These are phyloP conservation scores for Gracilinanus agilis DNA, from an alignment of 2,113 vertebrate genomes.

Conservation along the genomic window DNA sequence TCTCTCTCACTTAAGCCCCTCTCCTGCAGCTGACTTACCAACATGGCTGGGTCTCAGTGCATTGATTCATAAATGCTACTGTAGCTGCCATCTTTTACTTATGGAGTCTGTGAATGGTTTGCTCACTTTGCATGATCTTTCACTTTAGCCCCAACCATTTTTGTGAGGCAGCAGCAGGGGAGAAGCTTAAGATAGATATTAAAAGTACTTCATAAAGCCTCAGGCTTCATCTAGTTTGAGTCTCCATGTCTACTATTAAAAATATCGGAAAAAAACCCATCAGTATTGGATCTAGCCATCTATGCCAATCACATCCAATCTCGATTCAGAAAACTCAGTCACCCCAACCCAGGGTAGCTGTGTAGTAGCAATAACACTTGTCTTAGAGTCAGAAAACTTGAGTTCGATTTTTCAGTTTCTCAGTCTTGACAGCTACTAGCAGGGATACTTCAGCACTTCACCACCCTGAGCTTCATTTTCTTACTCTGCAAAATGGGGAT, in stretches of 20 bases:
- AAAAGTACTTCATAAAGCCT: neutral
- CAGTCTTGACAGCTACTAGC: neutral
- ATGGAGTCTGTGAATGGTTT: neutral
- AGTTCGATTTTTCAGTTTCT: neutral
- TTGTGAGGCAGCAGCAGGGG: neutral
- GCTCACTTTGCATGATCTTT: neutral
- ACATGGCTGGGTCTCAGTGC: neutral
- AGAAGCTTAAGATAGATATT: neutral
- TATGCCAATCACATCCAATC: neutral
- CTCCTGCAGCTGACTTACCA: neutral
- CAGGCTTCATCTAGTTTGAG: neutral
- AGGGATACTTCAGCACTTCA: neutral
- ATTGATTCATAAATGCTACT: neutral
- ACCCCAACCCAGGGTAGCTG: neutral
- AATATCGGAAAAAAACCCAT: neutral
- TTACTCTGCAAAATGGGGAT: neutral
- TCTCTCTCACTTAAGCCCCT: neutral
- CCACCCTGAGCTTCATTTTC: neutral
- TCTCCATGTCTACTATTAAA: neutral
- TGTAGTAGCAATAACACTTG: neutral
- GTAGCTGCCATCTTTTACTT: neutral
- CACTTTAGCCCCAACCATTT: neutral
- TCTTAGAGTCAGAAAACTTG: neutral
- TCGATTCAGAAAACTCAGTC: neutral
- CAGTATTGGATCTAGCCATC: neutral